A percentile compares a stretch with the other conserved stretches of the same genome.
Evolutionary conservation across 2,888 invertebrate species (phyloP).

Genomic region (Zygogramma bicolorata): DNA sequence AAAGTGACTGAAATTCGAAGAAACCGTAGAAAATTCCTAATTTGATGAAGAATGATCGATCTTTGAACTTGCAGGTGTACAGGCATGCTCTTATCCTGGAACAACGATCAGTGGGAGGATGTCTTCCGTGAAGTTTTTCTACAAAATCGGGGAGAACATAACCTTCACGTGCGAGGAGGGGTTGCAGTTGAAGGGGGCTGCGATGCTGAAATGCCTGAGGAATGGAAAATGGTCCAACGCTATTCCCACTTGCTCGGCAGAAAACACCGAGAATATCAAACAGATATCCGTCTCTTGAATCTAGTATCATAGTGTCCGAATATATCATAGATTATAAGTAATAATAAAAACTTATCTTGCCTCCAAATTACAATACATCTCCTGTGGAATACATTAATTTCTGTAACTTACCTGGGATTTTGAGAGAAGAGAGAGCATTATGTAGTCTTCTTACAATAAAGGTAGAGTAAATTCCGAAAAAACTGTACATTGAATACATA

Average conservation of each 20-base stretch:
- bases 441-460: too few relatives aligned
- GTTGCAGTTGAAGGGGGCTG: slow-evolving; percentile 79
- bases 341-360: too few relatives aligned
- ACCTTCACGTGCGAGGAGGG: slow-evolving; percentile 87
- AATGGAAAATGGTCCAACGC: slow-evolving; percentile 90
- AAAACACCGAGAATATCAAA: slow-evolving; percentile 32
- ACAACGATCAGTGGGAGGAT: slow-evolving; percentile 88
- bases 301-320: background rate
- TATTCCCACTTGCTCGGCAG: slow-evolving; percentile 78
- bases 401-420: too few relatives aligned
- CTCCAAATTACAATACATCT: too few relatives aligned
- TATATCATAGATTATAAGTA: background rate
- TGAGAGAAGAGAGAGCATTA: too few relatives aligned
- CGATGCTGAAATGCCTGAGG: slow-evolving; percentile 82
- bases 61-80: slow-evolving; percentile 58
- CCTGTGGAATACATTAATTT: too few relatives aligned
- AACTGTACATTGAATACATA: too few relatives aligned
- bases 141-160: slow-evolving; percentile 87
- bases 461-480: too few relatives aligned
- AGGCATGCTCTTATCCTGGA: slow-evolving; percentile 89
- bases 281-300: slow-evolving; percentile 34
- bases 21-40: too few relatives aligned
- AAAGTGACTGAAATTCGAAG: too few relatives aligned
- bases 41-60: too few relatives aligned
- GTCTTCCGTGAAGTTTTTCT: slow-evolving; percentile 90